A percentile compares a stretch with the other conserved stretches of the same genome.
Conservation (phyloP, 2,113 vertebrate genomes). For the Apodemus sylvaticus region DNA sequence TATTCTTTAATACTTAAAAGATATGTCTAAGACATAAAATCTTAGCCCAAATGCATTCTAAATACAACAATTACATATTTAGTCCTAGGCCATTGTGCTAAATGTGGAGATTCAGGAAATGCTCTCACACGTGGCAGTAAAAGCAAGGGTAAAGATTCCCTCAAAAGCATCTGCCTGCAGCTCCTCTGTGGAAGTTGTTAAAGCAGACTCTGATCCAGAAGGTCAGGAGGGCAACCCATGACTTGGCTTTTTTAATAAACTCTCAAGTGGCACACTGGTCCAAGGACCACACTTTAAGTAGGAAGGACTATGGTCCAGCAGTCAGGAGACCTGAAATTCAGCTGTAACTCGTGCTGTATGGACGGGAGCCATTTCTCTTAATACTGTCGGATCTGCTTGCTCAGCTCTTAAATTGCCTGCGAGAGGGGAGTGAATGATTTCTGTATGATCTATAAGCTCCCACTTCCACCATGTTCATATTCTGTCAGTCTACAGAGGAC, state of each 20-base stretch:
- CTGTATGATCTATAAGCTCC: constrained; percentile 1
- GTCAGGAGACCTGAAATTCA: constrained; percentile 36
- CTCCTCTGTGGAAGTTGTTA: neutral
- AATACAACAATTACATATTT: neutral
- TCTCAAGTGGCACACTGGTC: neutral
- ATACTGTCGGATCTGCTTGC: constrained; percentile 4
- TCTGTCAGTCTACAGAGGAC: neutral
- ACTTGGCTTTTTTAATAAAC: constrained; percentile 30
- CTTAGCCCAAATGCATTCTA: neutral
- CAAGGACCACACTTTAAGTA: neutral
- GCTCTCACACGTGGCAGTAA: neutral
- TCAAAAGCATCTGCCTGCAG: neutral
- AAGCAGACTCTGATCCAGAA: constrained; percentile 15
- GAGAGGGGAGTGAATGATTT: constrained; percentile 40
- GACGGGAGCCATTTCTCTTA: constrained; percentile 26
- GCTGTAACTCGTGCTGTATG: neutral
- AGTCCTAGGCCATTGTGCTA: neutral
- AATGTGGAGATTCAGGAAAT: neutral
- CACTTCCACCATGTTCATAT: neutral
- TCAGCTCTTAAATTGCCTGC: constrained; percentile 17
- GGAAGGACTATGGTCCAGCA: neutral
- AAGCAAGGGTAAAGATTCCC: neutral
- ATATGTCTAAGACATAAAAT: neutral
- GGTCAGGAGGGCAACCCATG: neutral
- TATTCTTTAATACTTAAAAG: constrained; percentile 31